Evolutionary conservation across 2,797 vertebrate genomes (phyloP), one percentile per base, ranked within the genome.

Genomic region (Mionectes olivaceus): DNA sequence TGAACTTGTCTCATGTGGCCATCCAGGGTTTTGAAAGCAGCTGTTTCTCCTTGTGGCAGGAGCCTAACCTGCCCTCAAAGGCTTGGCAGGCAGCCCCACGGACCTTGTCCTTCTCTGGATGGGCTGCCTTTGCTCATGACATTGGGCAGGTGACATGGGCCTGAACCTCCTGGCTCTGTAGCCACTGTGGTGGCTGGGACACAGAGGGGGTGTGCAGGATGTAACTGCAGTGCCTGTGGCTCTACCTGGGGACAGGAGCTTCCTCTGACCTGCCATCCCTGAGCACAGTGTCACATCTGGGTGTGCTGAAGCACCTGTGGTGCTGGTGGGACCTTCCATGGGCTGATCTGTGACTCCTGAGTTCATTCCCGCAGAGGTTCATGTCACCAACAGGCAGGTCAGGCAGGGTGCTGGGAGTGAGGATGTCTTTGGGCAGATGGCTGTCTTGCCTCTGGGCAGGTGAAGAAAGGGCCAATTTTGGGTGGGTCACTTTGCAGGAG

Each of bases 121-220:
- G 5, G 4, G 49, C 24, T 75, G 27, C 19, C 17, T 88, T 83
- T 93, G 68, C 33, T 77, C 19, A 1, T 83, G 56, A 7, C 19
- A 2, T 24, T n/a, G 49, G 28, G 32, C 46, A 64, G 77, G 50
- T 68, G 73, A 52, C 28, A 32, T 16, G 4, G 9, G 28, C 60
- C 19, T 12, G 5, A 86, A 18, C 37, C 14, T 88, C 5, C 17
- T 76, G 44, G 27, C 33, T 41, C 67, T n/a, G 7, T n/a, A 19
- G 44, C 23, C 2, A 0, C 16, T 41, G 39, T 32, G 19, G 43
- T 81, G 65, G 14, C 76, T 63, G 63, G 22, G 33, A 13, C 44
- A 41, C 17, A 53, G 33, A 0, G 0, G 13, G 23, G 13, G 15
- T 0, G 0, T 83, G 53, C 67, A 43, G 39, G 21, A 33, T 8